These are phyloP conservation scores for Plebejus anna DNA, from an alignment of 2,888 invertebrate genomes.

Conservation along the genomic window DNA sequence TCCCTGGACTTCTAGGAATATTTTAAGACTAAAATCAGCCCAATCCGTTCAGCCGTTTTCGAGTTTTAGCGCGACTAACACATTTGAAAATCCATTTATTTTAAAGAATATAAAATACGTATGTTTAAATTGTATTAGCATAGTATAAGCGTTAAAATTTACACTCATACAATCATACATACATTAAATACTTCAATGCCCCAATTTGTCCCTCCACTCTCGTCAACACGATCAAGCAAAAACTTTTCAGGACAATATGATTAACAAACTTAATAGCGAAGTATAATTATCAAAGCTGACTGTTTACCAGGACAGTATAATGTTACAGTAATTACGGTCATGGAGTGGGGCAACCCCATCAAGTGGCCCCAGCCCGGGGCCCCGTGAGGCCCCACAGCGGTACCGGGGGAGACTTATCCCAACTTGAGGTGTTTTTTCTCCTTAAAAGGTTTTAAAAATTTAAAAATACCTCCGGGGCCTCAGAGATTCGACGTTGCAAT, in stretches of 20 bases:
- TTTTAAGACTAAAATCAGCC: too few relatives aligned
- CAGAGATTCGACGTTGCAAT: slow-evolving; percentile 45
- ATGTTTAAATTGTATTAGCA: too few relatives aligned
- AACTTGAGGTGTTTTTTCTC: slow-evolving; percentile 61
- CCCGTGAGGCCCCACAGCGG: slow-evolving; percentile 33
- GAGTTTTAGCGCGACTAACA: too few relatives aligned
- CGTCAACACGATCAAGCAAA: too few relatives aligned
- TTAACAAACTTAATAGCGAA: neutral
- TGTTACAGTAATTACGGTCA: slow-evolving; percentile 1
- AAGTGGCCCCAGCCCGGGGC: slow-evolving; percentile 22
- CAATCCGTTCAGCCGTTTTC: too few relatives aligned
- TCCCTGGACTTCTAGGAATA: too few relatives aligned
- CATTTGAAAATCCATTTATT: too few relatives aligned
- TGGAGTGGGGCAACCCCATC: neutral
- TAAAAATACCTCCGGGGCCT: slow-evolving; percentile 56
- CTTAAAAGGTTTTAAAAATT: slow-evolving; percentile 48
- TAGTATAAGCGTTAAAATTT: too few relatives aligned
- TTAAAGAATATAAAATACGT: too few relatives aligned
- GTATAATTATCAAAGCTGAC: neutral
- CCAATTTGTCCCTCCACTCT: too few relatives aligned
- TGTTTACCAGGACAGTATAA: slow-evolving; percentile 1
- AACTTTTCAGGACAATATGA: neutral
- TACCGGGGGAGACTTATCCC: slow-evolving; percentile 57
- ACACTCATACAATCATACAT: too few relatives aligned
- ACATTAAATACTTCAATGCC: too few relatives aligned